Percentiles rank a stretch among this genome's conserved stretches.
phyloP scores from a whole-genome alignment of 2,113 vertebrate species.

The Scalopus aquaticus region DNA sequence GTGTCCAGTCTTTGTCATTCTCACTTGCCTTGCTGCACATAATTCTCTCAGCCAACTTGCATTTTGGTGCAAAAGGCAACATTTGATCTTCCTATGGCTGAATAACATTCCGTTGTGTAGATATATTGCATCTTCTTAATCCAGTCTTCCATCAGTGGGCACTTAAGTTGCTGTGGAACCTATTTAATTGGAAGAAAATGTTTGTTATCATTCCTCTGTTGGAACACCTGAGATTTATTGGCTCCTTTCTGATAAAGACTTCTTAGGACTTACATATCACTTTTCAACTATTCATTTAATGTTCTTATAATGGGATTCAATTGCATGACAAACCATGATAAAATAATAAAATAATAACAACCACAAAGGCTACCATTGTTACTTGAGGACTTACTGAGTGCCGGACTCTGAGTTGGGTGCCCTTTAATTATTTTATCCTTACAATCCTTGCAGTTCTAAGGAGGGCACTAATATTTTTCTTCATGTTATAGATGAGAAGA shows the following conservation, averaged over 20 bases:
- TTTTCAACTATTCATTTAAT: constrained; percentile 19
- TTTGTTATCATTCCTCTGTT: not conserved
- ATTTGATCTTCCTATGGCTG: too few species aligned
- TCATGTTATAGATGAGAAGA: not conserved
- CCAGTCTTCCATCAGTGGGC: too few species aligned
- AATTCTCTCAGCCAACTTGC: too few species aligned
- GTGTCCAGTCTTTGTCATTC: too few species aligned
- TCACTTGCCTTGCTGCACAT: too few species aligned
- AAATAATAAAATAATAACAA: constrained; percentile 12
- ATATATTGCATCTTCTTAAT: too few species aligned
- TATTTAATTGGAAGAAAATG: too few species aligned
- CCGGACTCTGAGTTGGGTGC: not conserved
- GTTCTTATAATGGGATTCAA: not conserved
- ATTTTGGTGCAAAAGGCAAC: too few species aligned
- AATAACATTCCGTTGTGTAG: too few species aligned
- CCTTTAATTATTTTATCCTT: not conserved
- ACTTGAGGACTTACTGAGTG: not conserved
- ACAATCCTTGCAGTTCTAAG: not conserved
- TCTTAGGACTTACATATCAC: not conserved
- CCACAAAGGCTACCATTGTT: not conserved
- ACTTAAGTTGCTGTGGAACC: too few species aligned
- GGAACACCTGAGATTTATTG: not conserved
- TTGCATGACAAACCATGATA: not conserved
- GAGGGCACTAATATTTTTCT: constrained; percentile 18
- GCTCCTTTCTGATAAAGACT: constrained; percentile 4